These are phyloP conservation scores for Drosophila pachea DNA, from an alignment of 1,140 invertebrate genomes.

Conservation along the genomic window DNA sequence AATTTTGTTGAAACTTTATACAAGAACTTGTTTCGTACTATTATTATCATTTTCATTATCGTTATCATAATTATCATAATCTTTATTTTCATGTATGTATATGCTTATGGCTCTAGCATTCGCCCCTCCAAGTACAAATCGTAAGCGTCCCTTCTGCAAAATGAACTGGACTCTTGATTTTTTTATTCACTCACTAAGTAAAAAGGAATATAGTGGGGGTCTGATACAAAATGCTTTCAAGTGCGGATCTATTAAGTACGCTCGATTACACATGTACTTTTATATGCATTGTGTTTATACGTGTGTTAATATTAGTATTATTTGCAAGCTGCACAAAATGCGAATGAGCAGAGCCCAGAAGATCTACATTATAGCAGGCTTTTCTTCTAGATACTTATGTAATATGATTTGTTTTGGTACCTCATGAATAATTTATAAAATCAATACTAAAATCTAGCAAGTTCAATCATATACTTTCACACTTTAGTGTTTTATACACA, in stretches of 20 bases:
- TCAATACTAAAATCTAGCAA: constrained; percentile 39
- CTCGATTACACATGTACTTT: constrained; percentile 33
- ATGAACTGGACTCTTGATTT: constrained; percentile 5
- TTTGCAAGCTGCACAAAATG: constrained; percentile 43
- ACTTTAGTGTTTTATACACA: constrained; percentile 11
- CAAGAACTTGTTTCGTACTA: constrained; percentile 60
- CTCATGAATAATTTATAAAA: constrained; percentile 38
- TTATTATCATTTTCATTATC: constrained; percentile 27
- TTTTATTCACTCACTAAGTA: background rate
- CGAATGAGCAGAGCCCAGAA: constrained; percentile 28
- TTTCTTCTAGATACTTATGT: constrained; percentile 24
- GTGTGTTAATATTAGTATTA: constrained; percentile 27
- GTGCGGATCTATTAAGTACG: constrained; percentile 50
- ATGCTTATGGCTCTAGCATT: constrained; percentile 31
- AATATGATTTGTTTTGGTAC: constrained; percentile 30
- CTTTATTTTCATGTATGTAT: constrained; percentile 12
- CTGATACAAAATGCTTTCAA: constrained; percentile 5
- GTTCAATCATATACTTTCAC: background rate
- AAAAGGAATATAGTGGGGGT: background rate
- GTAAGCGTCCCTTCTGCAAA: constrained; percentile 1
- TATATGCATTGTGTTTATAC: constrained; percentile 40
- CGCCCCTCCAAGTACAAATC: constrained; percentile 12
- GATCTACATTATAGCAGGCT: constrained; percentile 20
- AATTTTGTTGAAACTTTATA: constrained; percentile 66
- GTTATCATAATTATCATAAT: background rate